A percentile compares a stretch with the other conserved stretches of the same genome.
Evolutionary conservation across 2,113 vertebrate genomes (phyloP).

Genomic region (Oncorhynchus keta): DNA sequence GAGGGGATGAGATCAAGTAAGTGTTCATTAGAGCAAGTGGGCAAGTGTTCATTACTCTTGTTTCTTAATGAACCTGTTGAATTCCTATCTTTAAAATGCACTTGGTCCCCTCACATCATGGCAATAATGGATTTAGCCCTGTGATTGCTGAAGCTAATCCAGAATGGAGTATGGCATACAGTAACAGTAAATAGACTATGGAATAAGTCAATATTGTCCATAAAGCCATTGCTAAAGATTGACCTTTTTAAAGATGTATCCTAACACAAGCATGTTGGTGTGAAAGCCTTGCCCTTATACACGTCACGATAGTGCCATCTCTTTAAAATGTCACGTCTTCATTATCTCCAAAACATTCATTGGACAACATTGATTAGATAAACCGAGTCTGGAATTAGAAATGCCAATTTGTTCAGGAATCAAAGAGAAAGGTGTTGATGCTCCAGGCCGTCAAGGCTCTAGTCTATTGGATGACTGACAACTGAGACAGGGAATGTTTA

Average conservation of each 20-base stretch:
- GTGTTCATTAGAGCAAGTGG: too few species aligned
- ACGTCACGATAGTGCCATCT: not conserved
- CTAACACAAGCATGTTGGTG: not conserved
- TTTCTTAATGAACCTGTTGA: too few species aligned
- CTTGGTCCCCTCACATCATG: too few species aligned
- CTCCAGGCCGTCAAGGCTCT: not conserved
- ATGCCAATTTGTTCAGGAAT: conserved; percentile 23
- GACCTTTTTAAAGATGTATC: not conserved
- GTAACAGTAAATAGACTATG: not conserved
- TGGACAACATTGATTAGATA: conserved; percentile 32
- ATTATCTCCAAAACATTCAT: conserved; percentile 23
- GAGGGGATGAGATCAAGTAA: not conserved
- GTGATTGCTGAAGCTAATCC: too few species aligned
- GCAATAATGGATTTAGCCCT: too few species aligned
- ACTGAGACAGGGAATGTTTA: conserved; percentile 1
- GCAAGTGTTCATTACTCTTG: too few species aligned
- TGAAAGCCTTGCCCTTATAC: not conserved
- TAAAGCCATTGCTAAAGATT: not conserved
- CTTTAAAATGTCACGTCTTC: conserved; percentile 9
- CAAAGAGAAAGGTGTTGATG: not conserved
- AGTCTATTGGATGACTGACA: too few species aligned
- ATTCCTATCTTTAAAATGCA: too few species aligned
- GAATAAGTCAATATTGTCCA: not conserved
- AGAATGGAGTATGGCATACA: too few species aligned
- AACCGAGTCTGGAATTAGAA: conserved; percentile 15